These are phyloP conservation scores for Myzus persicae DNA, from an alignment of 1,140 invertebrate genomes.

Conservation along the genomic window DNA sequence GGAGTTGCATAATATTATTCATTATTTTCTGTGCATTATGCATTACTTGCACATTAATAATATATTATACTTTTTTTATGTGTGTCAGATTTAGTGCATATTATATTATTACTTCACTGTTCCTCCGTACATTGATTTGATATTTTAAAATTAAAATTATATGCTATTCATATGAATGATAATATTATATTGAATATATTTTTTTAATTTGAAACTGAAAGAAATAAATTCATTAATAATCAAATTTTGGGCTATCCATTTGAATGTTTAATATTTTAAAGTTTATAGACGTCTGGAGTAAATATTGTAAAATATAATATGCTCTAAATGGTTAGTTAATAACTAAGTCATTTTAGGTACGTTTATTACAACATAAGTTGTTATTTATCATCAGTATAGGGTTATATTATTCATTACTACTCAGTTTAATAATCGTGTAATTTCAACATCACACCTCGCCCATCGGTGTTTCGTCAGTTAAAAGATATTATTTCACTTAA, in stretches of 20 bases:
- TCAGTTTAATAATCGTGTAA: background rate
- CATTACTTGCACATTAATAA: no score
- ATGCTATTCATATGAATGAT: background rate
- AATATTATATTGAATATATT: background rate
- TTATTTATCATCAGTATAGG: no score
- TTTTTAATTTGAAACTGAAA: background rate
- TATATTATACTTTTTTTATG: background rate
- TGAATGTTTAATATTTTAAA: background rate
- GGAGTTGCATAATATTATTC: background rate
- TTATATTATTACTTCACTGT: background rate
- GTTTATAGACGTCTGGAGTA: background rate
- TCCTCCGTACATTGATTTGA: background rate
- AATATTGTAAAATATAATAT: background rate
- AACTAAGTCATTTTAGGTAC: no score
- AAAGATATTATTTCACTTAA: background rate
- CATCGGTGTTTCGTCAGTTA: background rate
- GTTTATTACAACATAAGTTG: no score
- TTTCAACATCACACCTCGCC: background rate
- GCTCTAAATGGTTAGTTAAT: background rate
- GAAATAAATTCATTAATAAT: background rate
- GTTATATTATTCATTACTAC: background rate
- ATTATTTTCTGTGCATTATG: background rate
- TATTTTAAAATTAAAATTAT: background rate
- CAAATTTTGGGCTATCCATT: background rate
- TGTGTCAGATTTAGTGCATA: background rate